Evolutionary conservation across 1,140 invertebrate species (phyloP).

Genomic region (Sycophila sp.): DNA sequence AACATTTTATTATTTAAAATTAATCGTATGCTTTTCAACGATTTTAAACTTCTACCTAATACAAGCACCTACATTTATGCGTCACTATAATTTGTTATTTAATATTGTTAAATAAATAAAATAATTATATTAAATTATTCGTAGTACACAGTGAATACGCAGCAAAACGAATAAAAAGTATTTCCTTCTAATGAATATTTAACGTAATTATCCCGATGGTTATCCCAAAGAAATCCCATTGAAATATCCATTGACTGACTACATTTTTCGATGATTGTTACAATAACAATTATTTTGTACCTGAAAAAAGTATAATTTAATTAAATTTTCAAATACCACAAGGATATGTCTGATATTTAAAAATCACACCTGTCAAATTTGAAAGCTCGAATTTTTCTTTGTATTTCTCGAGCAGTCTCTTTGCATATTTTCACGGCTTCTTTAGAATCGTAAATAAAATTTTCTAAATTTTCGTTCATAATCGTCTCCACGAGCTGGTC

Average conservation of each 20-base stretch:
- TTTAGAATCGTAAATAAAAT: slow-evolving; percentile 61
- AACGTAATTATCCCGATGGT: slow-evolving; percentile 54
- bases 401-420: slow-evolving; percentile 60
- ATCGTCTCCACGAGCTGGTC: slow-evolving; percentile 62
- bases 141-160: slow-evolving; percentile 54
- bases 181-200: slow-evolving; percentile 51
- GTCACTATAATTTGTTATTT: too few relatives aligned
- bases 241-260: slow-evolving; percentile 53
- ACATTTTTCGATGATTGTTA: slow-evolving; percentile 58
- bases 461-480: slow-evolving; percentile 61
- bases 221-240: slow-evolving; percentile 57
- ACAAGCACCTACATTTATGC: too few relatives aligned
- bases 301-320: slow-evolving; percentile 42
- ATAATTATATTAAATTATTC: slow-evolving; percentile 43
- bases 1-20: too few relatives aligned
- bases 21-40: too few relatives aligned
- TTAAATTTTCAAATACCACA: background rate
- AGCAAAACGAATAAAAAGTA: slow-evolving; percentile 55
- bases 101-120: too few relatives aligned
- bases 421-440: slow-evolving; percentile 57
- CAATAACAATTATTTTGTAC: slow-evolving; percentile 55
- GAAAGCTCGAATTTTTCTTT: slow-evolving; percentile 60
- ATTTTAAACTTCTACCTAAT: too few relatives aligned
- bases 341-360: background rate
- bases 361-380: slow-evolving; percentile 65